phyloP scores from a whole-genome alignment of 2,797 vertebrate species.

The Staurois parvus region DNA sequence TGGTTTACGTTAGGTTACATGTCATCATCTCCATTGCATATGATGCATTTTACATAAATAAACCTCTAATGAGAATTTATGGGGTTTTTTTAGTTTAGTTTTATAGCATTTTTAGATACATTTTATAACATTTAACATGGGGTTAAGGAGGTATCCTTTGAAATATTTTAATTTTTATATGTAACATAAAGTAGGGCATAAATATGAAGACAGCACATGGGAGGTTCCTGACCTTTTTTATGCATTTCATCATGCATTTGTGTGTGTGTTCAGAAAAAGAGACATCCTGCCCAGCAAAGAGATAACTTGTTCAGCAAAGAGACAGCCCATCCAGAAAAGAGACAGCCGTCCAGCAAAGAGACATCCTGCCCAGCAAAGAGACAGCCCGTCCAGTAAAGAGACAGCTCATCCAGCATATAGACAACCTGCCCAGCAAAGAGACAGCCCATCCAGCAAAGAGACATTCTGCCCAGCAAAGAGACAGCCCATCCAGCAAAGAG shows the following conservation, averaged over 20 bases:
- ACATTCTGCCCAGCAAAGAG: too few relatives aligned
- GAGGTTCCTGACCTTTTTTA: not conserved
- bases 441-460: too few relatives aligned
- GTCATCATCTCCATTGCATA: not conserved
- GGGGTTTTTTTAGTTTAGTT: not conserved
- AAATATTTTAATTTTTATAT: conserved; percentile 28
- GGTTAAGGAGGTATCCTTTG: not conserved
- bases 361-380: too few relatives aligned
- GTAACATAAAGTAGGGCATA: not conserved
- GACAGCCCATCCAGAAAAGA: too few relatives aligned
- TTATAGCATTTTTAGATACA: not conserved
- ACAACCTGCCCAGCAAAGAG: too few relatives aligned
- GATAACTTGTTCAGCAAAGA: too few relatives aligned
- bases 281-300: too few relatives aligned
- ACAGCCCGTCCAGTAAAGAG: too few relatives aligned
- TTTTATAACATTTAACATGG: too few relatives aligned
- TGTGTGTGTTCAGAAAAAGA: not conserved
- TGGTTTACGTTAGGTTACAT: not conserved
- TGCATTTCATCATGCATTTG: not conserved
- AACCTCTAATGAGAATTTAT: conserved; percentile 9
- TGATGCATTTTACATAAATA: conserved; percentile 7
- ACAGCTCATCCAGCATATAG: too few relatives aligned
- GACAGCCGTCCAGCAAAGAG: too few relatives aligned
- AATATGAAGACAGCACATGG: conserved; percentile 7
- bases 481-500: too few relatives aligned